Base-by-base conservation (phyloP, 2,113 vertebrate species). In the Entomyzon cyanotis region DNA sequence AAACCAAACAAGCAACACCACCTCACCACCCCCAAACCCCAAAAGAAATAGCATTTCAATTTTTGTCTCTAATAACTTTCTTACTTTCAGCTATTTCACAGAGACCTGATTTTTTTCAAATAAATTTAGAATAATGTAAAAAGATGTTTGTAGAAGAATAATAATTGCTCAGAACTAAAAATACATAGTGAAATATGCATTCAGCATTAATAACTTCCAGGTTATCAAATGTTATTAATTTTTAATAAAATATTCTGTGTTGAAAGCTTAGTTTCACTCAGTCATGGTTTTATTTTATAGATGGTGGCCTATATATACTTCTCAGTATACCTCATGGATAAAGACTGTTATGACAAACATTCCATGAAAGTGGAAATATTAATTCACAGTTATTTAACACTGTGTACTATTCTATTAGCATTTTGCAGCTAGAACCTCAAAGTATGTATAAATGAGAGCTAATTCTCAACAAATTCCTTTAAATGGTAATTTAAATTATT, bases 251-350 rank as follows among this genome's bases (percentile, higher is more conserved):
- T 60, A 78, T 28, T 76, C 14, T 47, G 3, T 41, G 7, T 37
- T 89, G 63, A 83, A 95, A 87, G 15, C 13, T 79, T 69, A 60
- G 4, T 70, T 60, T 55, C 21, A 37, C 3, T 12, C 6, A 12
- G 11, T 53, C 27, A 39, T 65, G 7, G 65, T 67, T 83, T 24
- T 76, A 22, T 47, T 25, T 92, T 62, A 20, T 11, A 55, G 5
- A 46, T 53, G 23, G 15, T 87, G 24, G 35, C 19, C 83, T 89
- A 91, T 75, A 80, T 85, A 49, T 89, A 86, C 63, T 79, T 96
- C 78, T 93, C 60, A 93, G 56, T 93, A 96, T 89, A 92, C 30
- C 80, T 80, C 79, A 82, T 84, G 69, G 86, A 71, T 80, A 64
- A 84, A 70, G 60, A 44, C 12, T 68, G 24, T 85, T 89, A 93